phyloP scores from a whole-genome alignment of 2,797 vertebrate genomes.

The Oceanodroma leucorhoa region DNA sequence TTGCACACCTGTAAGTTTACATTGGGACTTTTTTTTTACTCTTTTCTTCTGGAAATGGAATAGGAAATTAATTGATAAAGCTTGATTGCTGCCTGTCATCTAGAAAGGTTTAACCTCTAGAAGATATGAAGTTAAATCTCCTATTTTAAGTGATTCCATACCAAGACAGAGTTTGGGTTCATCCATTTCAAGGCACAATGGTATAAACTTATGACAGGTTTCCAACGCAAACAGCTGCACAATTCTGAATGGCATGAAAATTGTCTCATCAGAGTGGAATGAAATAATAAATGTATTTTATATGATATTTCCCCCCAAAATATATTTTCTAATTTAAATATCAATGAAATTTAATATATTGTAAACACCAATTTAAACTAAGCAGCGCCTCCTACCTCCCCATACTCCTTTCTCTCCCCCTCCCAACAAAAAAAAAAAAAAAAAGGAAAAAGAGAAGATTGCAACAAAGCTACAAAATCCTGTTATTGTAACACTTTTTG shows the following conservation, averaged over 20 bases:
- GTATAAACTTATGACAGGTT: background rate
- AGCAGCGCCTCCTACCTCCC: background rate
- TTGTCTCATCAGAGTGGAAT: background rate
- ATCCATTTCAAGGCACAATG: background rate
- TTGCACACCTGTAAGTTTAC: background rate
- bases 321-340: background rate
- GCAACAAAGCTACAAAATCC: background rate
- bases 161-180: background rate
- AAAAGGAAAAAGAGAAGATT: accelerated
- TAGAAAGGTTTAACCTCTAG: background rate
- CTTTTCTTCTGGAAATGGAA: background rate
- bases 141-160: background rate
- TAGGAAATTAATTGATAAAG: background rate
- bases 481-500: background rate
- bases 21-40: accelerated
- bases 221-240: background rate
- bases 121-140: background rate
- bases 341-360: background rate
- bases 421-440: accelerated
- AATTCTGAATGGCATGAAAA: background rate
- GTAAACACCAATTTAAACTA: background rate
- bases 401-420: accelerated
- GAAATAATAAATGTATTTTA: background rate
- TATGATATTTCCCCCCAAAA: accelerated
- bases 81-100: background rate